phyloP scores from a whole-genome alignment of 2,888 invertebrate genomes.

The Drosophila flavopinicola region DNA sequence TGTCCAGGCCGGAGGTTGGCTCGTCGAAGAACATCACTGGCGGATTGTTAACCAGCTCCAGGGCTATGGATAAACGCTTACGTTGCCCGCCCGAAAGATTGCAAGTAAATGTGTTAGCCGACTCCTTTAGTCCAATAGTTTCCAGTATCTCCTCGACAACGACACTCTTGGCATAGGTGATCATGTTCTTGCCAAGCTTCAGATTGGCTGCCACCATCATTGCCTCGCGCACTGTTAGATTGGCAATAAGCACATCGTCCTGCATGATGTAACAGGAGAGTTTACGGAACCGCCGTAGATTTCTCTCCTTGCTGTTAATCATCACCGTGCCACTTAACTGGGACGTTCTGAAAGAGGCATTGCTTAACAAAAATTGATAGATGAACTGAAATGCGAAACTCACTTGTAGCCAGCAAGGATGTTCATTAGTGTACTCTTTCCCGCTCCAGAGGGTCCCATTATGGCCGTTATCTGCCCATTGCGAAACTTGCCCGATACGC shows the following conservation, averaged over 20 bases:
- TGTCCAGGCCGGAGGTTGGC: conserved; percentile 96
- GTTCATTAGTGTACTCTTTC: conserved; percentile 94
- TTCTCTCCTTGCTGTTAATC: conserved; percentile 94
- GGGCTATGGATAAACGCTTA: conserved; percentile 94
- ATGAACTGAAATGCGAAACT: conserved; percentile 72
- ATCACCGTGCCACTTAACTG: conserved; percentile 93
- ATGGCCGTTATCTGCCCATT: conserved; percentile 97
- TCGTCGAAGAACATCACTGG: conserved; percentile 99
- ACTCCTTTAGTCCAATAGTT: conserved; percentile 91
- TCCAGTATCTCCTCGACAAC: conserved; percentile 94
- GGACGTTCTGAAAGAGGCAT: conserved; percentile 88
- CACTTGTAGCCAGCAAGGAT: conserved; percentile 95
- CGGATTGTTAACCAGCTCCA: conserved; percentile 97
- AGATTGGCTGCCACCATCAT: conserved; percentile 96
- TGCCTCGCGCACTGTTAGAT: conserved; percentile 95
- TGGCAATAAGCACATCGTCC: conserved; percentile 94
- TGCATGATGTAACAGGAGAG: conserved; percentile 99
- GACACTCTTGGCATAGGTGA: conserved; percentile 89
- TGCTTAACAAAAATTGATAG: not conserved
- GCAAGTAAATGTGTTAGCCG: conserved; percentile 91
- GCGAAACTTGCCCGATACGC: conserved; percentile 94
- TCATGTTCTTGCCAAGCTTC: conserved; percentile 93
- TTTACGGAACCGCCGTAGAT: conserved; percentile 94
- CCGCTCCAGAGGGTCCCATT: conserved; percentile 95
- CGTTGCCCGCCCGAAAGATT: conserved; percentile 96